phyloP scores from a whole-genome alignment of 2,113 vertebrate genomes.

The Henicopernis longicauda region DNA sequence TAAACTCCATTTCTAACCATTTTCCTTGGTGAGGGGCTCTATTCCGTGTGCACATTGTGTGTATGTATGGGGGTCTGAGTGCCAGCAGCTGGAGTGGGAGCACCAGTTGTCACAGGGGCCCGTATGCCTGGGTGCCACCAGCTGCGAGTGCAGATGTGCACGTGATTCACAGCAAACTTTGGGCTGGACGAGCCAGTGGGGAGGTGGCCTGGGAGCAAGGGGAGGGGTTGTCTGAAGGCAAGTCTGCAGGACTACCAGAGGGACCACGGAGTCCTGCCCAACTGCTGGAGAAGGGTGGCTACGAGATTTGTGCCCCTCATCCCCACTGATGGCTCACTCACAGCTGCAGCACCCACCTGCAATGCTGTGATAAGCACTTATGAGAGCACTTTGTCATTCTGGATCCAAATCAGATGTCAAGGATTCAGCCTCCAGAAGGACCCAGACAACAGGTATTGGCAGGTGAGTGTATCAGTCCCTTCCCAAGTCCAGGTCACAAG shows the following conservation, averaged over 20 bases:
- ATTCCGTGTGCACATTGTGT: no score
- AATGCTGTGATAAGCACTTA: neutral
- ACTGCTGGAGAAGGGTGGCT: neutral
- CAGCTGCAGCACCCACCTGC: neutral
- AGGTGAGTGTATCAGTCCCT: neutral
- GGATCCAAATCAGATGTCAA: neutral
- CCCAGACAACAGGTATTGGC: neutral
- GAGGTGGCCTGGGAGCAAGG: neutral
- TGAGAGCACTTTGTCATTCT: neutral
- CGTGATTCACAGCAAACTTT: neutral
- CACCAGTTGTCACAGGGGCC: neutral
- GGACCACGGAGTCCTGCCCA: neutral
- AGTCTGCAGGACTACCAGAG: neutral
- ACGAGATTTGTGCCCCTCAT: neutral
- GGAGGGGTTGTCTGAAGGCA: neutral
- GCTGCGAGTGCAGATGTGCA: neutral
- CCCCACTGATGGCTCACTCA: neutral
- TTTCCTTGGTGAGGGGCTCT: neutral
- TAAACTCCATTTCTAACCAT: neutral
- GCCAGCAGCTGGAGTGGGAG: neutral
- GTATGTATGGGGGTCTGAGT: neutral
- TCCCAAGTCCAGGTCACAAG: neutral
- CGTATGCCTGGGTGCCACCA: neutral
- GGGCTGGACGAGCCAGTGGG: fast-evolving
- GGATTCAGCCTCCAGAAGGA: neutral